Percentiles rank a stretch among this genome's conserved stretches.
phyloP scores from a whole-genome alignment of 2,888 invertebrate species.

The Oscheius myriophilus region DNA sequence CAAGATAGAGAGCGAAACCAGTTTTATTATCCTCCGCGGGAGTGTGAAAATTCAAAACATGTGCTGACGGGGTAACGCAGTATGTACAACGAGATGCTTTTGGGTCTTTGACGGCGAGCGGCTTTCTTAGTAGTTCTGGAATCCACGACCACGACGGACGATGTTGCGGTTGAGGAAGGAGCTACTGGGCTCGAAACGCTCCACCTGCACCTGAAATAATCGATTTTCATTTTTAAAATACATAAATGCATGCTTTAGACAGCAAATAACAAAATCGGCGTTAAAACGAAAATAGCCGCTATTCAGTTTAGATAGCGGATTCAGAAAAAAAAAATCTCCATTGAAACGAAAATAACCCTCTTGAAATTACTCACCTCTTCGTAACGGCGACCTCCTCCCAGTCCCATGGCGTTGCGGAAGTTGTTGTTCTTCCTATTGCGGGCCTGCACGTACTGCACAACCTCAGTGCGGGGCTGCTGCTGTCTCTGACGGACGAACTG shows the following conservation, averaged over 20 bases:
- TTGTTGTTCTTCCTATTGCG: constrained; percentile 21
- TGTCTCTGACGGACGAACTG: constrained; percentile 15
- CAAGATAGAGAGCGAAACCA: too few relatives aligned
- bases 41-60: constrained; percentile 1
- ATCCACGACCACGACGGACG: constrained; percentile 32
- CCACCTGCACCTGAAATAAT: background rate
- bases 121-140: constrained; percentile 11
- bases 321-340: too few relatives aligned
- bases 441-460: constrained; percentile 8
- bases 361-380: too few relatives aligned
- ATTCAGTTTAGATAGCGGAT: too few relatives aligned
- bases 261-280: too few relatives aligned
- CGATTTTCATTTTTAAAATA: background rate
- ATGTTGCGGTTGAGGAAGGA: constrained; percentile 6
- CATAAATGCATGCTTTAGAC: too few relatives aligned
- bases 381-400: background rate
- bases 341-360: too few relatives aligned
- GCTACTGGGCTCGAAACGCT: constrained; percentile 28
- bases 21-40: too few relatives aligned
- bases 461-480: constrained; percentile 8
- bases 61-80: background rate
- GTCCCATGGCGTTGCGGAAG: constrained; percentile 28
- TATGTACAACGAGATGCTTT: constrained; percentile 16
- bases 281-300: too few relatives aligned
- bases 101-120: too few relatives aligned